phyloP scores from a whole-genome alignment of 2,113 vertebrate genomes.

The Tachuris rubrigastra region DNA sequence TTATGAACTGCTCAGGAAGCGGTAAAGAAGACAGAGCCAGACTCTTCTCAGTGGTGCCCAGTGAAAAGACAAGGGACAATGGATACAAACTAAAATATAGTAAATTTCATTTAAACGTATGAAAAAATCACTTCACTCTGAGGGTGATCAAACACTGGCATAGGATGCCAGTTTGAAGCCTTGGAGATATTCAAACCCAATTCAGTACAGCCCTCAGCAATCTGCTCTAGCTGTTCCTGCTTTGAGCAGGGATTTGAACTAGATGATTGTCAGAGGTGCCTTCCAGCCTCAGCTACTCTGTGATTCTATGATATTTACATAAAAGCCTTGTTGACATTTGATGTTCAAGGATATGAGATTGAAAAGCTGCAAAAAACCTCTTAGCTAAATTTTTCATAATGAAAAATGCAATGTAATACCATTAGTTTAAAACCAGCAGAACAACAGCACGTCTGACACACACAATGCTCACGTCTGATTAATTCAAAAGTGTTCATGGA shows the following conservation, averaged over 20 bases:
- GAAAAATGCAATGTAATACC: neutral
- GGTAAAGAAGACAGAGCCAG: neutral
- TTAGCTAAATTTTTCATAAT: neutral
- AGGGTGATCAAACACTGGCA: neutral
- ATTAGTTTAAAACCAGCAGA: neutral
- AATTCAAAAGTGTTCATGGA: neutral
- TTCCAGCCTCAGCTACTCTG: neutral
- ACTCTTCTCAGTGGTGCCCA: neutral
- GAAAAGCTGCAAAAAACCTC: neutral
- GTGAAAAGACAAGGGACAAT: neutral
- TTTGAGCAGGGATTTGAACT: neutral
- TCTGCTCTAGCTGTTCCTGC: neutral
- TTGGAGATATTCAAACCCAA: neutral
- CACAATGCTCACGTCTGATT: neutral
- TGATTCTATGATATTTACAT: neutral
- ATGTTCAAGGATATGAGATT: neutral
- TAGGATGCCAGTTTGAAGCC: neutral
- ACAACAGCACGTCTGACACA: neutral
- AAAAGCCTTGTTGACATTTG: neutral
- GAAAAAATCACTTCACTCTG: neutral
- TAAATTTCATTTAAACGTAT: neutral
- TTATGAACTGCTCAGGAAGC: neutral
- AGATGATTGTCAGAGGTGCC: neutral
- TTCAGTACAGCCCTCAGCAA: neutral
- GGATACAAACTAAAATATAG: neutral